Evolutionary conservation across 2,888 invertebrate species (phyloP).

Genomic region (Bhutanitis thaidina): DNA sequence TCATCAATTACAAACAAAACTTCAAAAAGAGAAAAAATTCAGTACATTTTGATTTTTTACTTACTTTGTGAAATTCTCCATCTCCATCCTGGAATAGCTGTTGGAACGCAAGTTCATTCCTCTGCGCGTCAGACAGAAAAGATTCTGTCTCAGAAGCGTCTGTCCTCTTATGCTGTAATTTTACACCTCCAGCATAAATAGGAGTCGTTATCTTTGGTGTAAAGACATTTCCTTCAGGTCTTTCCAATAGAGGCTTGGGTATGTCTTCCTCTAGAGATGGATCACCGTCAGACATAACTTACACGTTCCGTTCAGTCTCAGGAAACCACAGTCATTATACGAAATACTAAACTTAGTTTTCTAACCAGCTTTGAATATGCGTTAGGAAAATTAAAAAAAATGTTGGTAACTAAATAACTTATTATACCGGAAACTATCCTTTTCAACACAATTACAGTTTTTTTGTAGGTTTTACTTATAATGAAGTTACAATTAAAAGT

Average conservation of each 20-base stretch:
- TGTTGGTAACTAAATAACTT: too few relatives aligned
- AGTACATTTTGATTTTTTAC: slow-evolving; percentile 11
- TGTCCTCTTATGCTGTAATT: slow-evolving; percentile 57
- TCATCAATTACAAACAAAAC: too few relatives aligned
- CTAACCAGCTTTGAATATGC: too few relatives aligned
- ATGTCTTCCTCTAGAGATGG: slow-evolving; percentile 75
- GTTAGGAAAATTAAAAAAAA: too few relatives aligned
- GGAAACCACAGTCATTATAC: slow-evolving; percentile 22
- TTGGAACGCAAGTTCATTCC: slow-evolving; percentile 68
- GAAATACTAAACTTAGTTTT: neutral
- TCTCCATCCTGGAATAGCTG: slow-evolving; percentile 65
- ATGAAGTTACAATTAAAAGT: too few relatives aligned
- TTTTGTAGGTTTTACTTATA: too few relatives aligned
- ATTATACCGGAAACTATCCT: too few relatives aligned
- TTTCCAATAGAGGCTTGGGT: slow-evolving; percentile 61
- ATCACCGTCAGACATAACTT: slow-evolving; percentile 77
- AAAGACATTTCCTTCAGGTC: slow-evolving; percentile 67
- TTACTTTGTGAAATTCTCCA: slow-evolving; percentile 59
- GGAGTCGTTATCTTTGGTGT: slow-evolving; percentile 70
- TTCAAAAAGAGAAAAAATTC: too few relatives aligned
- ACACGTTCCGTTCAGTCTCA: slow-evolving; percentile 20
- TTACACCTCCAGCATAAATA: slow-evolving; percentile 62
- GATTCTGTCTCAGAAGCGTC: slow-evolving; percentile 63
- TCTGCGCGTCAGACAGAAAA: slow-evolving; percentile 62
- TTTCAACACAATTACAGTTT: too few relatives aligned